Evolutionary conservation across 1,140 invertebrate genomes (phyloP), one percentile per base, ranked within the genome.

Genomic region (Drosophila lacteicornis): DNA sequence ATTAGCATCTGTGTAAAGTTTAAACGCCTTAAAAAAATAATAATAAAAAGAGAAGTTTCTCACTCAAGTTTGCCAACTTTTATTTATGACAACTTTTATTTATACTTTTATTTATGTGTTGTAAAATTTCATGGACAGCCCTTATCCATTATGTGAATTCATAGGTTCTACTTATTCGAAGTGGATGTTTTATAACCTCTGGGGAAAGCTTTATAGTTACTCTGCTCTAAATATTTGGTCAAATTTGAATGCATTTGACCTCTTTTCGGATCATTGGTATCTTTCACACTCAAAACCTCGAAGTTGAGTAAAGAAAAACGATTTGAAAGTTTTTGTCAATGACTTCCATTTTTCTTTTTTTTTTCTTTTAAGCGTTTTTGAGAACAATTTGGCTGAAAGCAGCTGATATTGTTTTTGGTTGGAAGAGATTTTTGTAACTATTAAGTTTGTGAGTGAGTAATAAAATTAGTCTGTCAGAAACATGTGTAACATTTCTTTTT

Each of bases 1-100:
- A 76, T 66, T 75, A 75, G 71, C 46, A 66, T 25, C 36, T 27
- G 27, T 53, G 53, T 43, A 49, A 77, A 77, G 55, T 68, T 68
- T 68, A 77, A 68, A 66, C 45, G 36, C 51, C 11, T 38, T 27
- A 22, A 25, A 22, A 30, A 49, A 38, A 7, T 47, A 46, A 15
- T 40, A 58, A 55, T 11, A 75, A 47, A 27, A 36, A 12, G 11
- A 61, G 47, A 49, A 55, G 15, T 38, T 43, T 42, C n/a, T 8
- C 22, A 9, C 45, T 53, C n/a, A 57, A 63, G 51, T 47, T 57
- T 36, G 15, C 38, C 43, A 45, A 57, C 45, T 51, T 74, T 76
- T 75, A 58, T 65, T 50, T 75, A 36, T 38, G 19, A 38, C 50
- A 56, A 50, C 69, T n/a, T n/a, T n/a, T n/a, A n/a, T n/a, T n/a